Conservation (phyloP, 2,888 invertebrate species). For the Petrophora chlorosata region DNA sequence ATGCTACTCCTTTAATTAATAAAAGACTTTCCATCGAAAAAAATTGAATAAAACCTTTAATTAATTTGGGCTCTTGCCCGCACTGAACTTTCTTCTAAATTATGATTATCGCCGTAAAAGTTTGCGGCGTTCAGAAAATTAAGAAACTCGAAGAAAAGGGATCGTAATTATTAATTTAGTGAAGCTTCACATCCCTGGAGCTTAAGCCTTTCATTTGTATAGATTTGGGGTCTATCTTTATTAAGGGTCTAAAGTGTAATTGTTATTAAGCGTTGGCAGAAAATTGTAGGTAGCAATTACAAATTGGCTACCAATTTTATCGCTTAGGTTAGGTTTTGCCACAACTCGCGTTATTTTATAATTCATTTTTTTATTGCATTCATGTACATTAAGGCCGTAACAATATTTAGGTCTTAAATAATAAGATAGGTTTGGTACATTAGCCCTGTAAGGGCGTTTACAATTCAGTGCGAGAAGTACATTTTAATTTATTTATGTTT, state of each 20-base stretch:
- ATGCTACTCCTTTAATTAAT: slow-evolving; percentile 79
- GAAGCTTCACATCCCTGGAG: slow-evolving; percentile 32
- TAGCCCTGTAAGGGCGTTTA: no score
- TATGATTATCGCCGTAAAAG: slow-evolving; percentile 50
- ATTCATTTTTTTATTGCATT: no score
- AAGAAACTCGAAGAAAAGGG: slow-evolving; percentile 43
- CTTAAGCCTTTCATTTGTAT: slow-evolving; percentile 18
- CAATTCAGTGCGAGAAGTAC: no score
- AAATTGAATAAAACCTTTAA: slow-evolving; percentile 75
- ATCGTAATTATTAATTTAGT: slow-evolving; percentile 42
- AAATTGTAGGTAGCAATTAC: no score
- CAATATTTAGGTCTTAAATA: no score
- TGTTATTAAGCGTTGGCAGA: no score
- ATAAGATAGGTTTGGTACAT: no score
- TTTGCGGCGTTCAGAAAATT: slow-evolving; percentile 53
- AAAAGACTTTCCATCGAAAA: slow-evolving; percentile 65
- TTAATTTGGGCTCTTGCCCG: slow-evolving; percentile 63
- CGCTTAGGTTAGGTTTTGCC: no score
- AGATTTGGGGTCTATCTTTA: slow-evolving; percentile 17
- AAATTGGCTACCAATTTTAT: no score
- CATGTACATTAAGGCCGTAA: no score
- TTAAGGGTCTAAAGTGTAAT: slow-evolving; percentile 11
- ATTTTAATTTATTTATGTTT: no score
- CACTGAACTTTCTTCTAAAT: slow-evolving; percentile 32
- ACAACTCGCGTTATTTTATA: no score